Conservation (phyloP, 2,888 invertebrate genomes). For the Neocrepidodera transversa region DNA sequence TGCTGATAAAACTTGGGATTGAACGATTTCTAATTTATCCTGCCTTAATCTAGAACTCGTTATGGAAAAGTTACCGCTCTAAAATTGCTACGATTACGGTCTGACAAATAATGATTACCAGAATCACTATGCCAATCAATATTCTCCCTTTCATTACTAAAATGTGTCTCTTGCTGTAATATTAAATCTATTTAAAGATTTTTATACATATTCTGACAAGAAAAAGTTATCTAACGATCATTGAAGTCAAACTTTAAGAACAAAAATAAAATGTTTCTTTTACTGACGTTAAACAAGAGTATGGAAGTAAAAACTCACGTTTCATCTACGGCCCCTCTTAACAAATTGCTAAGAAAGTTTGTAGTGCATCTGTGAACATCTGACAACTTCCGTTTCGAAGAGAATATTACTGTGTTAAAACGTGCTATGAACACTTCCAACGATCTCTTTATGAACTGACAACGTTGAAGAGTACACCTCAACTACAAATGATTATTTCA, state of each 20-base stretch:
- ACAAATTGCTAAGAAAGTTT: conserved; percentile 23
- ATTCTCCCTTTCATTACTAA: too few relatives aligned
- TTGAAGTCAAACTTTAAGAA: neutral
- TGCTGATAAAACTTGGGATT: conserved; percentile 1
- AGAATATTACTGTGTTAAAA: conserved; percentile 14
- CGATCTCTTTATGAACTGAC: conserved; percentile 19
- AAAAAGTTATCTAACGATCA: neutral
- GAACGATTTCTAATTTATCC: conserved; percentile 12
- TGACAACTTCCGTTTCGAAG: conserved; percentile 11
- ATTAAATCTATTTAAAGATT: too few relatives aligned
- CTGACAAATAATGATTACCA: neutral
- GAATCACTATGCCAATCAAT: too few relatives aligned
- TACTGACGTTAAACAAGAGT: conserved; percentile 2
- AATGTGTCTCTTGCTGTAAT: too few relatives aligned
- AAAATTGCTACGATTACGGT: neutral
- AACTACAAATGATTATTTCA: conserved; percentile 13
- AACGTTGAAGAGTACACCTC: conserved; percentile 1
- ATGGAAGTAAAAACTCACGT: neutral
- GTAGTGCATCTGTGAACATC: conserved; percentile 19
- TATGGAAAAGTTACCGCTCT: neutral
- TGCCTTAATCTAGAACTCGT: conserved; percentile 12
- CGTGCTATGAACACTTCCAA: conserved; percentile 9
- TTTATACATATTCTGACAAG: neutral
- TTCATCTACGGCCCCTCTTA: conserved; percentile 12
- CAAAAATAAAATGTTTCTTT: neutral